phyloP scores from a whole-genome alignment of 2,797 vertebrate species.

The Strix occidentalis region DNA sequence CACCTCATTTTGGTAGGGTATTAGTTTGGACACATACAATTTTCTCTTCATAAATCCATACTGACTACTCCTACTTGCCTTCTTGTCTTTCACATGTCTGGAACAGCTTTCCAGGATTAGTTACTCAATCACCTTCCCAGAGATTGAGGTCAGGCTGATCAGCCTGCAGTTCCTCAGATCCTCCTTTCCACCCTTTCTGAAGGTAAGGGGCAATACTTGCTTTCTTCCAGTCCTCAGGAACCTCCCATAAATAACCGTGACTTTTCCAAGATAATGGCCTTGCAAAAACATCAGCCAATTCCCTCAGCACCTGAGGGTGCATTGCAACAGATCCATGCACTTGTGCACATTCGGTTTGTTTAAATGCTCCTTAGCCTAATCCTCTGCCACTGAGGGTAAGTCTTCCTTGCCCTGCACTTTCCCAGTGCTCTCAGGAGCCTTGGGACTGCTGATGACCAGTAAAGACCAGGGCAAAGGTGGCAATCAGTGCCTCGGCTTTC shows the following conservation, averaged over 20 bases:
- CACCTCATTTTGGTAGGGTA: neutral
- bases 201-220: neutral
- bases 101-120: neutral
- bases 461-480: neutral
- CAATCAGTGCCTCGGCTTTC: neutral
- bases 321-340: neutral
- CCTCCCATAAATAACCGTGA: neutral
- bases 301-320: neutral
- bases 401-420: neutral
- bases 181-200: neutral
- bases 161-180: neutral
- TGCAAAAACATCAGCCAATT: neutral
- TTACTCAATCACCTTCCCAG: no score
- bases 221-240: neutral
- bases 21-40: neutral
- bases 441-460: neutral
- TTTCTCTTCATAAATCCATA: neutral
- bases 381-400: neutral
- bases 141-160: neutral
- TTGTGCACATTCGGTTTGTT: accelerated
- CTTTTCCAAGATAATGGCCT: neutral
- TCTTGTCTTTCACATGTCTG: neutral
- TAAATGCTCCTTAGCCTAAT: neutral
- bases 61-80: neutral
- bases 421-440: neutral